Conservation (phyloP, 2,113 vertebrate species). For the Amphiprion percula region DNA sequence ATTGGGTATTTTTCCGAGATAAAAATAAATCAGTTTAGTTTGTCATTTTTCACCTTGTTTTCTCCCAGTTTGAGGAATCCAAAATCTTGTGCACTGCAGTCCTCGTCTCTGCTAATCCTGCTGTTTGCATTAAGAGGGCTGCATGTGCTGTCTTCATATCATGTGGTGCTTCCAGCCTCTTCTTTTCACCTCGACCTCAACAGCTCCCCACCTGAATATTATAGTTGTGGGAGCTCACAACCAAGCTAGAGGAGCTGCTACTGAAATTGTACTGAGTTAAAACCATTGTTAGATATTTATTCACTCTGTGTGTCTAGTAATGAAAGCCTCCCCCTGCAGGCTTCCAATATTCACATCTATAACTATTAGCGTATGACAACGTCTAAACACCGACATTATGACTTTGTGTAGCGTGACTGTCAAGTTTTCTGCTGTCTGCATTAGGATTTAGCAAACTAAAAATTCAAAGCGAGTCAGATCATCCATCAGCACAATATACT, state of each 20-base stretch:
- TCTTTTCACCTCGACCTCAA: conserved; percentile 34
- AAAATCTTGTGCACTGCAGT: conserved; percentile 5
- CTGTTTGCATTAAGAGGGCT: conserved; percentile 24
- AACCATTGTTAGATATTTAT: conserved; percentile 56
- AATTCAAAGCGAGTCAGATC: conserved; percentile 32
- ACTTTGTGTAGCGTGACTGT: conserved; percentile 6
- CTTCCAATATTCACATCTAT: conserved; percentile 1
- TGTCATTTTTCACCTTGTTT: background rate
- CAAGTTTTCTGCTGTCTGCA: conserved; percentile 29
- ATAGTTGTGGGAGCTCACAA: conserved; percentile 49
- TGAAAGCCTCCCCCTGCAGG: conserved; percentile 26
- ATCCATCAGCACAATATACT: conserved; percentile 60
- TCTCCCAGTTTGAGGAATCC: conserved; percentile 15
- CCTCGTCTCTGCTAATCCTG: background rate
- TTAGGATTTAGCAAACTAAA: conserved; percentile 33
- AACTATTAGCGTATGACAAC: conserved; percentile 11
- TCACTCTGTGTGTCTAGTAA: conserved; percentile 30
- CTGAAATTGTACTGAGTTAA: conserved; percentile 38
- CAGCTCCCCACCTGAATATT: conserved; percentile 49
- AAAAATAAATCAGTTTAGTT: background rate
- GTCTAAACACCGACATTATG: conserved; percentile 21
- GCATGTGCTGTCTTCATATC: conserved; percentile 32
- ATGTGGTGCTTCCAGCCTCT: conserved; percentile 14
- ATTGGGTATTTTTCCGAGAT: background rate
- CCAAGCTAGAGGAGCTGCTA: conserved; percentile 27